phyloP scores from a whole-genome alignment of 2,797 vertebrate species.

The Kryptolebias ocellatus region DNA sequence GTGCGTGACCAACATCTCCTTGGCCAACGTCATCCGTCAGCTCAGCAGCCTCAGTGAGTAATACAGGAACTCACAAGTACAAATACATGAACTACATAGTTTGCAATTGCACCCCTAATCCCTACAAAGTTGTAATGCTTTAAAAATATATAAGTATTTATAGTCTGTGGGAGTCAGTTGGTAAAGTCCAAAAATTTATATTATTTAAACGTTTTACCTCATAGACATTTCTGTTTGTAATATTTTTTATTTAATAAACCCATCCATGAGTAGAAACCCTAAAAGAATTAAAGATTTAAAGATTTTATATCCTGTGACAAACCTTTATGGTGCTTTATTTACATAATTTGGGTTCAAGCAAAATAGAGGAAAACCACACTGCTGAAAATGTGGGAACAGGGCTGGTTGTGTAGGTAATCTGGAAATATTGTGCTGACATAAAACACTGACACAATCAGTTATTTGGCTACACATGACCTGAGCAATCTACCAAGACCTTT shows the following conservation, averaged over 20 bases:
- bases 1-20: conserved; percentile 98
- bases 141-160: neutral
- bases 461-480: too few relatives aligned
- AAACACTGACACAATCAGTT: neutral
- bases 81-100: neutral
- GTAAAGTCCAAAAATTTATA: neutral
- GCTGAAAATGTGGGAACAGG: too few relatives aligned
- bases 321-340: too few relatives aligned
- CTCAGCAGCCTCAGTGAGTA: conserved; percentile 98
- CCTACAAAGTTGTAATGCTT: neutral
- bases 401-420: too few relatives aligned
- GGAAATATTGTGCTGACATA: neutral
- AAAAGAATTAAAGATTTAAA: too few relatives aligned
- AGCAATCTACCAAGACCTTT: neutral
- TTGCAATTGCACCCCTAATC: neutral
- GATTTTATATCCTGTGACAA: too few relatives aligned
- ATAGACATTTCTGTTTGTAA: too few relatives aligned
- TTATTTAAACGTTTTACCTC: too few relatives aligned
- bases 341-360: too few relatives aligned
- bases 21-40: conserved; percentile 98
- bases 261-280: too few relatives aligned
- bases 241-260: too few relatives aligned
- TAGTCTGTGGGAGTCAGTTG: neutral
- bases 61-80: conserved; percentile 5
- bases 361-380: too few relatives aligned